Evolutionary conservation across 2,797 vertebrate species (phyloP).

Genomic region (Cichlasoma orientale): DNA sequence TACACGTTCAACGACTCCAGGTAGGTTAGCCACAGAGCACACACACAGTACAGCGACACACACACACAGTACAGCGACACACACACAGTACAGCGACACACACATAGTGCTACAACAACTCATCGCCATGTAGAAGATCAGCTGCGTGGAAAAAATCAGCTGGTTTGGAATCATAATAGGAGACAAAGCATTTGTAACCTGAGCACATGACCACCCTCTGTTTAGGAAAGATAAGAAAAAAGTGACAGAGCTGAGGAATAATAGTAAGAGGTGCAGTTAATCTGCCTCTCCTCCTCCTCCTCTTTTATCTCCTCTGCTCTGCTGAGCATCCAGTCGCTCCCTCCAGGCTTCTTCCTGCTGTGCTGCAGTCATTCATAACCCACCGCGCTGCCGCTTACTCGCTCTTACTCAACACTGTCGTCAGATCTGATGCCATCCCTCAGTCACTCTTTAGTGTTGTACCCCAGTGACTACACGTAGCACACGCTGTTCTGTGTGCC

Average conservation of each 20-base stretch:
- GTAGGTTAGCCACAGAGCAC: slow-evolving; percentile 67
- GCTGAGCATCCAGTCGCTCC: background rate
- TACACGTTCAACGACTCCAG: slow-evolving; percentile 97
- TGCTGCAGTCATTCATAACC: background rate
- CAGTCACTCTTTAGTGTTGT: background rate
- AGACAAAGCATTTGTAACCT: background rate
- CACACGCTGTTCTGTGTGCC: background rate
- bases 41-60: background rate
- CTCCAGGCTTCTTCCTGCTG: background rate
- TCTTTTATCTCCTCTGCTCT: background rate
- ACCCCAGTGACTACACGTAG: background rate
- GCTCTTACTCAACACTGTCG: background rate
- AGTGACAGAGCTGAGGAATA: background rate
- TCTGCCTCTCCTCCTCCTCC: background rate
- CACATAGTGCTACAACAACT: background rate
- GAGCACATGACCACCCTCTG: background rate
- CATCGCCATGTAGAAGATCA: background rate
- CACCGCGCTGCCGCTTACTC: background rate
- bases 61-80: background rate
- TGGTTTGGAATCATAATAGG: background rate
- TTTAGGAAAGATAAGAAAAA: background rate
- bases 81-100: background rate
- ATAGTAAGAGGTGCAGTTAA: background rate
- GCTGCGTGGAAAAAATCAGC: background rate
- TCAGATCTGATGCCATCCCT: background rate